phyloP scores from a whole-genome alignment of 1,140 invertebrate genomes.

The Leptinotarsa undecemlineata region DNA sequence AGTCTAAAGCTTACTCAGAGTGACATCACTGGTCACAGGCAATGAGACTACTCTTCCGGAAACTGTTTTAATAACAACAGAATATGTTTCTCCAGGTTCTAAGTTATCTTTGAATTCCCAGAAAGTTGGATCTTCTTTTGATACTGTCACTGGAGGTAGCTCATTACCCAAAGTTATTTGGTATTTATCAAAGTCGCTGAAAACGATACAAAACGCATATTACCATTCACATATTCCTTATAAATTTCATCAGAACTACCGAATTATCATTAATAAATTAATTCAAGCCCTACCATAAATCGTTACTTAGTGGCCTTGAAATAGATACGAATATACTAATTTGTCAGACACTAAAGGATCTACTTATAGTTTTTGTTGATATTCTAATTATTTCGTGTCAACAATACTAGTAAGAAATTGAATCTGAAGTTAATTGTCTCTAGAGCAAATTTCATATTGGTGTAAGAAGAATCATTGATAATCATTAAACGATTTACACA shows the following conservation, averaged over 20 bases:
- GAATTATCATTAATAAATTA: background rate
- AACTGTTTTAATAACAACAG: conserved; percentile 88
- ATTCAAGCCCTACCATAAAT: too few species aligned
- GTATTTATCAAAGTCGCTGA: conserved; percentile 88
- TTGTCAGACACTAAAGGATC: too few species aligned
- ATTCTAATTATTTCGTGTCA: too few species aligned
- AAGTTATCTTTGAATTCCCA: conserved; percentile 79
- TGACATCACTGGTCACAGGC: conserved; percentile 86
- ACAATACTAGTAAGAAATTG: too few species aligned
- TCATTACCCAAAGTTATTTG: conserved; percentile 77
- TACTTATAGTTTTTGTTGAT: too few species aligned
- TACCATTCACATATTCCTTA: background rate
- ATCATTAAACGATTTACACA: too few species aligned
- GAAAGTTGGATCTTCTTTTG: conserved; percentile 65
- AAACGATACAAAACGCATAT: conserved; percentile 14
- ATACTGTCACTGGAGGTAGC: conserved; percentile 67
- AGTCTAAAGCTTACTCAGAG: conserved; percentile 64
- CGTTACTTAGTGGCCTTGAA: background rate
- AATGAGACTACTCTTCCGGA: conserved; percentile 91
- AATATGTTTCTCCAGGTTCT: conserved; percentile 85
- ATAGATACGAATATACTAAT: too few species aligned
- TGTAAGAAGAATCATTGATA: too few species aligned
- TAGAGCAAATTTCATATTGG: too few species aligned
- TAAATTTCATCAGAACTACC: background rate
- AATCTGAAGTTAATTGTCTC: too few species aligned